A percentile compares a stretch with the other conserved stretches of the same genome.
These are phyloP conservation scores for Coregonus suidteri DNA, from an alignment of 2,797 vertebrate genomes.

Conservation along the genomic window DNA sequence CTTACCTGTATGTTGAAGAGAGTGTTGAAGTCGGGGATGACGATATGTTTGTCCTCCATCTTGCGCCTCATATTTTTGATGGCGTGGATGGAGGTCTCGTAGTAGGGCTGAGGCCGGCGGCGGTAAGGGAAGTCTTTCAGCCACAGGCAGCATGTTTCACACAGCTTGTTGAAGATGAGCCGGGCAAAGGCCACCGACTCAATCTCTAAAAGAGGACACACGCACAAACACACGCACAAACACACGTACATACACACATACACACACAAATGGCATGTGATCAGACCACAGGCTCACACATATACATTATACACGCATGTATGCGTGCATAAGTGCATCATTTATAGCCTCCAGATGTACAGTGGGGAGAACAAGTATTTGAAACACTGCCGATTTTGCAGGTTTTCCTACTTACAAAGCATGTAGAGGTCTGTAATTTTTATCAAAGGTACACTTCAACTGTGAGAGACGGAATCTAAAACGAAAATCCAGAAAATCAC, in stretches of 20 bases:
- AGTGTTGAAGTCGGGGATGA: constrained; percentile 96
- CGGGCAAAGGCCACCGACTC: constrained; percentile 90
- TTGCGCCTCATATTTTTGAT: constrained; percentile 99
- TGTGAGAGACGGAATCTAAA: too few species aligned
- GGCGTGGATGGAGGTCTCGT: constrained; percentile 97
- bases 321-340: background rate
- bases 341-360: background rate
- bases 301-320: background rate
- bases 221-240: background rate
- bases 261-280: background rate
- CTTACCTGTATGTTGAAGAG: constrained; percentile 96
- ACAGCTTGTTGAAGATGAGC: constrained; percentile 88
- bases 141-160: constrained; percentile 91
- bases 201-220: constrained; percentile 76
- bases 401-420: too few species aligned
- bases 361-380: too few species aligned
- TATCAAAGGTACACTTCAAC: too few species aligned
- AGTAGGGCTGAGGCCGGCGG: constrained; percentile 88
- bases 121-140: constrained; percentile 90
- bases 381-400: too few species aligned
- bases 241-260: background rate
- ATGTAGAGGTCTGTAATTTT: too few species aligned
- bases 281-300: background rate
- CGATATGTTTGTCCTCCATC: constrained; percentile 98
- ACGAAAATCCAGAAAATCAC: too few species aligned